Percentiles rank a stretch among this genome's conserved stretches.
Conservation (phyloP, 2,888 invertebrate genomes). For the Drosophila monieri region DNA sequence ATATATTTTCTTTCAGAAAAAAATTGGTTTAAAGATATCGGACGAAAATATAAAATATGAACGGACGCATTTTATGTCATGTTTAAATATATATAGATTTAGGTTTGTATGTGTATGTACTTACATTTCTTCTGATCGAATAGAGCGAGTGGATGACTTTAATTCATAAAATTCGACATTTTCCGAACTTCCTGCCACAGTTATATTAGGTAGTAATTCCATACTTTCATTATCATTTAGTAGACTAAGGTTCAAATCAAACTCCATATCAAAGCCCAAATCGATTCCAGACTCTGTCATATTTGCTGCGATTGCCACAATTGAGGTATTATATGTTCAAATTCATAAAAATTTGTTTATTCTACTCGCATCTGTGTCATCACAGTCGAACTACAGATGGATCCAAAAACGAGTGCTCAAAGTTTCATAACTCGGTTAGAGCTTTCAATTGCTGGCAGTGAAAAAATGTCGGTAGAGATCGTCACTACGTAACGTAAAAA, state of each 20-base stretch:
- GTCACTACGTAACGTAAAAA: background rate
- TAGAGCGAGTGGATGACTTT: conserved; percentile 86
- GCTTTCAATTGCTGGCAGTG: conserved; percentile 42
- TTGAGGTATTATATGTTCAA: conserved; percentile 11
- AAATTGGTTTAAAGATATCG: background rate
- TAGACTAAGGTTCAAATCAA: conserved; percentile 76
- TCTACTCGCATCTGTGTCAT: conserved; percentile 33
- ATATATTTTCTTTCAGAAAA: background rate
- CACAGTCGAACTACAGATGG: conserved; percentile 8
- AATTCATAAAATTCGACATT: conserved; percentile 87
- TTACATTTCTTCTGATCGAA: conserved; percentile 86
- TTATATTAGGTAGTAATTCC: conserved; percentile 72
- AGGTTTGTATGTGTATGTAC: conserved; percentile 46
- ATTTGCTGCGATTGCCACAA: conserved; percentile 7
- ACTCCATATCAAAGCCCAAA: conserved; percentile 87
- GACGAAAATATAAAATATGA: too few relatives aligned
- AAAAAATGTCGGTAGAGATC: conserved; percentile 32
- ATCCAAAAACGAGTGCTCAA: conserved; percentile 14
- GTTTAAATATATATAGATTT: too few relatives aligned
- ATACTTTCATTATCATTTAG: conserved; percentile 72
- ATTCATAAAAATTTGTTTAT: conserved; percentile 32
- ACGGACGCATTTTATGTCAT: too few relatives aligned
- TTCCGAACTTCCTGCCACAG: conserved; percentile 73
- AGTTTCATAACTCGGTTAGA: conserved; percentile 33
- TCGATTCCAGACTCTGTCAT: conserved; percentile 87